phyloP scores from a whole-genome alignment of 1,140 invertebrate species.

The Andrena cerasifolii region DNA sequence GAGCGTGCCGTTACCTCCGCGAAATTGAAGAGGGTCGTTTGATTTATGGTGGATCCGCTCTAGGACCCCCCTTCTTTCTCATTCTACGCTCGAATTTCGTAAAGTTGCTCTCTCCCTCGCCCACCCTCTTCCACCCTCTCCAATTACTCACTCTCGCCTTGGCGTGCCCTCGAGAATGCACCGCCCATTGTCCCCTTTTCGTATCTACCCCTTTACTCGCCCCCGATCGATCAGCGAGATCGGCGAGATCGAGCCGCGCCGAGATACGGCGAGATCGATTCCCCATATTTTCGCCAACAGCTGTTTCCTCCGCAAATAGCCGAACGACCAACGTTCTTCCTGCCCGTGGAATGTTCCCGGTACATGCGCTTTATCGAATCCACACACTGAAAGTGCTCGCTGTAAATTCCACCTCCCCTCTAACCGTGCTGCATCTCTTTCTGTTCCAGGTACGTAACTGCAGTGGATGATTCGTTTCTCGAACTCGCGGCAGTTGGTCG shows the following conservation, averaged over 20 bases:
- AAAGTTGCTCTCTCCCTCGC: conserved; percentile 14
- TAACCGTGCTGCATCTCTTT: not conserved
- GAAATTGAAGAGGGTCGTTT: conserved; percentile 71
- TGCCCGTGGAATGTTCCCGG: no score
- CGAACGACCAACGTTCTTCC: no score
- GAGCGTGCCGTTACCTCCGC: conserved; percentile 17
- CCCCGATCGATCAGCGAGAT: no score
- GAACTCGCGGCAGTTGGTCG: not conserved
- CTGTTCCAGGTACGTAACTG: conserved; percentile 58
- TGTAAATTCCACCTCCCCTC: not conserved
- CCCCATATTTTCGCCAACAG: not conserved
- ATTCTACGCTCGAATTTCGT: conserved; percentile 50
- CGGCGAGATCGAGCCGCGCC: not conserved
- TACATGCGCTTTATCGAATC: no score
- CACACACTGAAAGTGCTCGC: not conserved
- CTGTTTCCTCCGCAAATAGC: not conserved
- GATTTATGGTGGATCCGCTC: conserved; percentile 64
- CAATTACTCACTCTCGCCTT: conserved; percentile 27
- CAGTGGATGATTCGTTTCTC: not conserved
- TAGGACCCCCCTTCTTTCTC: conserved; percentile 2
- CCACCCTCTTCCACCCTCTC: conserved; percentile 7
- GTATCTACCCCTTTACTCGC: not conserved
- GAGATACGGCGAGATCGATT: not conserved
- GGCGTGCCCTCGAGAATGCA: not conserved
- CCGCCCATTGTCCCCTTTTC: not conserved